Base-by-base conservation (phyloP, 1,140 invertebrate genomes). In the Drosophila kikkawai region DNA sequence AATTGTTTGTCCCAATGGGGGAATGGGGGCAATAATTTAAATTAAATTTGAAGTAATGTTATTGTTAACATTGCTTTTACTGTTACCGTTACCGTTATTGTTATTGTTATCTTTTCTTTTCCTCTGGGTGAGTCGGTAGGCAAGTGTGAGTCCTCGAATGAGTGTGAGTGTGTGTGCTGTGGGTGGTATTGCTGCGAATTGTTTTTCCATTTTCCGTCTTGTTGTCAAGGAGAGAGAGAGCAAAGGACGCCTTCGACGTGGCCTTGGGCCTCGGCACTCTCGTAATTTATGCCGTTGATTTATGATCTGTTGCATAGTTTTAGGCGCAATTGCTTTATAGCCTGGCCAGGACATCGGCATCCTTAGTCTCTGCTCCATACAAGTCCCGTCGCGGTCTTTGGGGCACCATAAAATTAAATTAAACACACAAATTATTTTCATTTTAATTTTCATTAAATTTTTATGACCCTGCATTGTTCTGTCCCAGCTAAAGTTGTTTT, bases 391-490 rank as follows among this genome's bases (percentile, higher is more conserved):
- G 63, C 47, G 42, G 71, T 90, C 85, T 90, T 88, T 53, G 66
- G 85, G 85, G 84, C 69, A 50, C 61, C 85, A 90, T 90, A 90
- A 88, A 90, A 88, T 88, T 84, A 90, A 88, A 88, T 88, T 88
- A 90, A 88, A 71, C 78, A 79, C 85, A 88, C 85, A 88, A 88
- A 88, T 90, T 90, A 88, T 88, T 80, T 84, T 90, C 84, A 84
- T 88, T 88, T 88, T 88, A 90, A 88, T 88, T 88, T 88, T 88
- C 84, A 88, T 88, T 90, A 90, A 88, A 88, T 88, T 88, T 87
- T 87, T 77, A 87, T 88, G 80, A 68, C 59, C 70, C 56, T 44
- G 50, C 71, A 82, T 75, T 83, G 75, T 86, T 78, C 47, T 63
- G 69, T n/a, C 32, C n/a, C 56, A 44, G 42, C 74, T 47, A 44